Evolutionary conservation across 2,888 invertebrate genomes (phyloP), one percentile per base, ranked within the genome.

Genomic region (Hirudinaria manillensis): DNA sequence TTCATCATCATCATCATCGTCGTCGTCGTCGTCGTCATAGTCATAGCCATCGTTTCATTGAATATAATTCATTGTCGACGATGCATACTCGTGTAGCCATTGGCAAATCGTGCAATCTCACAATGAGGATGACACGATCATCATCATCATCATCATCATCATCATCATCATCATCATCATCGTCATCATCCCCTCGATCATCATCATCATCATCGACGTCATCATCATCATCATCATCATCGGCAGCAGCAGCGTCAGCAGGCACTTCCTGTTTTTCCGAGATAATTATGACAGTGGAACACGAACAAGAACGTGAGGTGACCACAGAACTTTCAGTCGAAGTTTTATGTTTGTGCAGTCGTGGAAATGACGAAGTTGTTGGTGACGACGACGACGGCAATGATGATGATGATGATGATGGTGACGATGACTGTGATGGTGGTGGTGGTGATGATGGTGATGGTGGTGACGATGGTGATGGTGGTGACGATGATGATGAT

Each of bases 181-280:
- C 53, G 53, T 53, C 53, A 53, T 53, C 53, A 53, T 53, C 53
- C 13, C 21, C 53, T 16, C 21, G 13, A 53, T 53, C 53, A 53
- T 53, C 53, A 53, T 53, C 53, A 61, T 61, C 61, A 61, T 61
- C 61, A 16, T 61, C 61, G 13, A 2, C 24, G 13, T 61, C 61
- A 61, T 61, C 61, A 61, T 61, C 61, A 61, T 61, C 61, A 45
- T 3, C 45, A 45, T 10, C 3, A 38, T 45, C 45, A 45, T 45
- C 45, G 16, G 45, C 45, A 45, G 45, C 61, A 56, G n/a, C 56
- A 56, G 56, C 56, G 16, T 3, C 4, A 56, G n/a, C 56, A 24
- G 61, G 24, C 61, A 61, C 61, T 61, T 61, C 61, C 61, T 61
- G 61, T 61, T 61, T 61, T 61, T 61, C 45, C 61, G 6, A 13